A percentile compares a stretch with the other conserved stretches of the same genome.
phyloP scores from a whole-genome alignment of 2,113 vertebrate species.

The Prinia subflava region DNA sequence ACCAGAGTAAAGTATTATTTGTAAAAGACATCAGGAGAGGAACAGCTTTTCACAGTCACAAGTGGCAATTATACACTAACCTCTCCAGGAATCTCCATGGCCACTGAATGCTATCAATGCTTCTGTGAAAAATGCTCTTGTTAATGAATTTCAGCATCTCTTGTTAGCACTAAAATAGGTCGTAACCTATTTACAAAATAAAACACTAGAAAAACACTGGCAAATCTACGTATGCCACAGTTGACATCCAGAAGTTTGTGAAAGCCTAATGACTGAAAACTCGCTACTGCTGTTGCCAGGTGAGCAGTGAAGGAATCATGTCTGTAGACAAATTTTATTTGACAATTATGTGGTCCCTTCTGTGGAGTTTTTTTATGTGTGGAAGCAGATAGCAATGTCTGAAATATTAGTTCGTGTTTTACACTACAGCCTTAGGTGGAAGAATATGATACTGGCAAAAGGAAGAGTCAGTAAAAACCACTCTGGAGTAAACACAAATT shows the following conservation, averaged over 20 bases:
- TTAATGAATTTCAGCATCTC: not conserved
- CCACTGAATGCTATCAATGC: not conserved
- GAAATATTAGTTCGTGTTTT: not conserved
- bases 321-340: not conserved
- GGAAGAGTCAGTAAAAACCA: not conserved
- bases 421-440: not conserved
- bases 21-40: not conserved
- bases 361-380: not conserved
- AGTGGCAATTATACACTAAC: slow-evolving; percentile 15
- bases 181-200: not conserved
- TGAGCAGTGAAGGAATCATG: not conserved
- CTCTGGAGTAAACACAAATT: not conserved
- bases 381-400: not conserved
- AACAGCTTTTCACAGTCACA: slow-evolving; percentile 17
- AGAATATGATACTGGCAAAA: not conserved
- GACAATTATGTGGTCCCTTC: not conserved
- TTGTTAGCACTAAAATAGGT: not conserved
- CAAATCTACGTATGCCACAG: not conserved
- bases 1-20: not conserved
- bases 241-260: not conserved
- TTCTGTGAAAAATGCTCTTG: not conserved
- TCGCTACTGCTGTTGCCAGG: not conserved
- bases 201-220: not conserved
- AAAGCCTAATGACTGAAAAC: not conserved
- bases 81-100: not conserved